Evolutionary conservation across 2,797 vertebrate species (phyloP).

Genomic region (Sitta carolinensis): DNA sequence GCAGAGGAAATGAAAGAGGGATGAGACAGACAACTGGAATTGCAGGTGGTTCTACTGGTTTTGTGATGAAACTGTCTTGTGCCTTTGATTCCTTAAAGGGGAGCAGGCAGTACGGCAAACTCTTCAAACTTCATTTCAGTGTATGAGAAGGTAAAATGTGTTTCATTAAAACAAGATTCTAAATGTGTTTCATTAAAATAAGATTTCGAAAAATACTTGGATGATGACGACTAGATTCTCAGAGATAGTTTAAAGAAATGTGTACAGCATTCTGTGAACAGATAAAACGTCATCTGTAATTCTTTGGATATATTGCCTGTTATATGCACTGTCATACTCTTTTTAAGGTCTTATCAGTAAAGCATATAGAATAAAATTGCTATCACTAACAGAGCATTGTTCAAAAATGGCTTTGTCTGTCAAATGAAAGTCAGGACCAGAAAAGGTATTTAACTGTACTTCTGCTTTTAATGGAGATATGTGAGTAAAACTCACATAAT

Average conservation of each 20-base stretch:
- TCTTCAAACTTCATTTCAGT: conserved; percentile 49
- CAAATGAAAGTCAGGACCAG: not conserved
- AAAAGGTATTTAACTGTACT: not conserved
- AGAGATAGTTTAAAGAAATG: conserved; percentile 18
- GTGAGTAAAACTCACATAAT: not conserved
- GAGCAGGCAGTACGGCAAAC: not conserved
- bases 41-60: conserved; percentile 59
- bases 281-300: conserved; percentile 36
- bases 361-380: conserved; percentile 1
- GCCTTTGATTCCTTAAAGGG: conserved; percentile 35
- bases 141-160: conserved; percentile 65
- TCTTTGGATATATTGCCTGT: conserved; percentile 18
- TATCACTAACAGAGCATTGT: conserved; percentile 2
- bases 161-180: conserved; percentile 74
- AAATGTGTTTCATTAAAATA: conserved; percentile 79
- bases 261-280: not conserved
- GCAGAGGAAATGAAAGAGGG: conserved; percentile 72
- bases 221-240: conserved; percentile 46
- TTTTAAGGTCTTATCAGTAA: conserved; percentile 27
- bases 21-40: conserved; percentile 59
- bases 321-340: not conserved
- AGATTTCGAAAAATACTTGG: conserved; percentile 63
- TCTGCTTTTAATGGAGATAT: conserved; percentile 8
- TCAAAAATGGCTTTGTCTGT: conserved; percentile 19
- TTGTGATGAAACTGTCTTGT: conserved; percentile 24